Base-by-base conservation (phyloP, 2,888 invertebrate species). In the Noctua janthina region DNA sequence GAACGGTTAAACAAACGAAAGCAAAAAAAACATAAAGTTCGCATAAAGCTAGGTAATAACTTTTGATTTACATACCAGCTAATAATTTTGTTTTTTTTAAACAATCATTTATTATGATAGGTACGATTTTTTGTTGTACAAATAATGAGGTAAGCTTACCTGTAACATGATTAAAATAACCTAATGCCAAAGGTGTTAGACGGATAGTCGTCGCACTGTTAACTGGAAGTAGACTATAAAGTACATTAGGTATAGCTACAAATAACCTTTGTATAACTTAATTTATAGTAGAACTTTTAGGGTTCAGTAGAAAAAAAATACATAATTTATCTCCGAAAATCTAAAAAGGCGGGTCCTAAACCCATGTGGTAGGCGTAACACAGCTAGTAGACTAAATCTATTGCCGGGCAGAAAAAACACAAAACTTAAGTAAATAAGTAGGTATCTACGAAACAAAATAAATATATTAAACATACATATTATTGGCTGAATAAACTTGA, bases 321-420 rank as follows among this genome's bases (percentile, higher is more conserved):
- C n/a, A 59, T n/a, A 62, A 3, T 6, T 62, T 62, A 2, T 1
- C 39, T 69, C 39, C 20, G 29, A 69, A 20, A 54, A 69, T 49
- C 54, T 68, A n/a, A 43, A 68, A 13, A 8, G 51, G 39, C n/a
- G 67, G 67, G 39, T 67, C 29, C 15, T 11, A 13, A 69, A 43
- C 8, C 43, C 54, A 29, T 54, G 54, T 75, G 67, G 17, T 75
- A 54, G 74, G 20, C 54, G 70, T 75, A 29, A 43, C 20, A 15
- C 10, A 29, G 29, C 29, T 29, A 43, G 15, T 43, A 70, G 23
- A 46, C 13, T 8, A n/a, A 74, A 51, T 75, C 4, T n/a, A 51
- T 75, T 39, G 51, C 39, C 2, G 13, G 20, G 62, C 29, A 29
- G 29, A 15, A 62, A 29, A 62, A 29, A 29, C 29, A 15, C 17